Conservation (phyloP, 2,888 invertebrate genomes). For the Epinotia demarniana region DNA sequence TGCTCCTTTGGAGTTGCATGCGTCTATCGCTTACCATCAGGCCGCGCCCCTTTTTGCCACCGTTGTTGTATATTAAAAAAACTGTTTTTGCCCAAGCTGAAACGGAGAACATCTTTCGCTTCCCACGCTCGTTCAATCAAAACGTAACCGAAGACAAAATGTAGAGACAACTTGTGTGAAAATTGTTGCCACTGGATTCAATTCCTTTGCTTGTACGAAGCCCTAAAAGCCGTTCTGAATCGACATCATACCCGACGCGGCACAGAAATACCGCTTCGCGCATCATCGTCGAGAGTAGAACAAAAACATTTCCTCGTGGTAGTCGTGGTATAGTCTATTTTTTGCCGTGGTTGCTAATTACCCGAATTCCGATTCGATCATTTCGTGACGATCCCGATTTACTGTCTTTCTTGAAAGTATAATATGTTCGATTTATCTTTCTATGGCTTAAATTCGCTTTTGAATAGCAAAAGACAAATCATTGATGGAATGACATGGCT, state of each 20-base stretch:
- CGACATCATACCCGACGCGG: not conserved
- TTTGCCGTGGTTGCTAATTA: not conserved
- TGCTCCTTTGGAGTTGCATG: too few species aligned
- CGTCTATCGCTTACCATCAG: too few species aligned
- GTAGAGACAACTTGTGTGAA: not conserved
- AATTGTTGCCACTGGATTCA: not conserved
- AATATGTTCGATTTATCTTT: too few species aligned
- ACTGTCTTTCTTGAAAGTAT: not conserved
- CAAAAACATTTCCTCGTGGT: conserved; percentile 17
- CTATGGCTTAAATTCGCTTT: not conserved
- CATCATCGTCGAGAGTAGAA: conserved; percentile 26
- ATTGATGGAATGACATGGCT: too few species aligned
- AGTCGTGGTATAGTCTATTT: not conserved
- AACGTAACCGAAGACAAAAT: too few species aligned
- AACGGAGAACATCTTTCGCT: too few species aligned
- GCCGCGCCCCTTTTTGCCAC: too few species aligned
- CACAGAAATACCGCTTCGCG: conserved; percentile 6
- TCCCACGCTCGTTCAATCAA: too few species aligned
- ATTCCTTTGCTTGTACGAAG: not conserved
- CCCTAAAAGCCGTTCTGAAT: conserved; percentile 21
- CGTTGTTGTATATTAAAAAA: too few species aligned
- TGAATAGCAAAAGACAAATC: not conserved
- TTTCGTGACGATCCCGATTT: not conserved
- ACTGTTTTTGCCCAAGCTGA: too few species aligned
- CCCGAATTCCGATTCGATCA: not conserved